Evolutionary conservation across 2,797 vertebrate genomes (phyloP).

Genomic region (Girardinus metallicus): DNA sequence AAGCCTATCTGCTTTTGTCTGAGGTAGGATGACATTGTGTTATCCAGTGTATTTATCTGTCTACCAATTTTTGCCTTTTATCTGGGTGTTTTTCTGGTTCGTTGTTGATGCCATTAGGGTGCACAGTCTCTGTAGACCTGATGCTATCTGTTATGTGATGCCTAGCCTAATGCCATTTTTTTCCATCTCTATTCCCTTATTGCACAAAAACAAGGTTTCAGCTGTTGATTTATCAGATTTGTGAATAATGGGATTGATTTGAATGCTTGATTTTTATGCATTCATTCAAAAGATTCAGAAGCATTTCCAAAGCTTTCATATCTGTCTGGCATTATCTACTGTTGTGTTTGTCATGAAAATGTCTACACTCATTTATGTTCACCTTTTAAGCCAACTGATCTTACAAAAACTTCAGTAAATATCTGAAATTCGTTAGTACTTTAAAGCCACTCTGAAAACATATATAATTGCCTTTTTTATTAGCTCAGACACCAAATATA

Average conservation of each 20-base stretch:
- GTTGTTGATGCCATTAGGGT: conserved; percentile 42
- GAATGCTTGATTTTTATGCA: conserved; percentile 34
- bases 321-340: neutral
- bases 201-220: conserved; percentile 38
- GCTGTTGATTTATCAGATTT: conserved; percentile 36
- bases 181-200: conserved; percentile 25
- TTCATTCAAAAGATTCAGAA: conserved; percentile 18
- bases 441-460: neutral
- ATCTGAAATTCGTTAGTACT: neutral
- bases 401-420: neutral
- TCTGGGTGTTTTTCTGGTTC: conserved; percentile 49
- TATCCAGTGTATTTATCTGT: conserved; percentile 52
- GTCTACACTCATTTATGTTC: neutral
- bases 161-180: conserved; percentile 51
- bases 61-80: conserved; percentile 38
- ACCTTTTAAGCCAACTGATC: neutral
- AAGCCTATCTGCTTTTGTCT: conserved; percentile 47
- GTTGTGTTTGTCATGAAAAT: neutral
- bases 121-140: conserved; percentile 36
- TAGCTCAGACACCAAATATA: neutral
- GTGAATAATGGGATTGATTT: conserved; percentile 19
- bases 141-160: conserved; percentile 40
- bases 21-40: conserved; percentile 28
- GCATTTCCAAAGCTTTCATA: neutral
- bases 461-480: neutral